Percentiles rank a stretch among this genome's conserved stretches.
phyloP scores from a whole-genome alignment of 2,888 invertebrate species.

The Troides oblongomaculatus region DNA sequence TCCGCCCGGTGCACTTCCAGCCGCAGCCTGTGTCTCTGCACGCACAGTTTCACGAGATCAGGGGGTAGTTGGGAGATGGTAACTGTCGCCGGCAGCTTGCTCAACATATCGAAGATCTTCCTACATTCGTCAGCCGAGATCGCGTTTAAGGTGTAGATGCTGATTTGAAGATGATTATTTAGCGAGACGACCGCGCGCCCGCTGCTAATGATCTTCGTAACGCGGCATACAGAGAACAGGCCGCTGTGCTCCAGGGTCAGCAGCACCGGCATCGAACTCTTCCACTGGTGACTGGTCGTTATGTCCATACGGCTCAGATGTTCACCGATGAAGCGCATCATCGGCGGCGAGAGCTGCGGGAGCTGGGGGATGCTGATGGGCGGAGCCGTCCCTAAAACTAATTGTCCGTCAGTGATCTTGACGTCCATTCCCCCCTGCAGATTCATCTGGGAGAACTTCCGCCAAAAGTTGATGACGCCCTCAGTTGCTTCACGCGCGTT shows the following conservation, averaged over 20 bases:
- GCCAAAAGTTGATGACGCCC: conserved; percentile 36
- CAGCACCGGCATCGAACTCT: conserved; percentile 33
- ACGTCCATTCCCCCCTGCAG: conserved; percentile 30
- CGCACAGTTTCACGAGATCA: conserved; percentile 28
- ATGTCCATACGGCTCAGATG: conserved; percentile 37
- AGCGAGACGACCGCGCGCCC: conserved; percentile 37
- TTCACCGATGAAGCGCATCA: conserved; percentile 38
- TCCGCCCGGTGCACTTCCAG: conserved; percentile 36
- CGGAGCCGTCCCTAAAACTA: conserved; percentile 38
- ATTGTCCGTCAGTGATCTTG: conserved; percentile 32
- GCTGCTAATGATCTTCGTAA: conserved; percentile 33
- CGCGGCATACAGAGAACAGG: conserved; percentile 35
- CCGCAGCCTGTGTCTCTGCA: conserved; percentile 33
- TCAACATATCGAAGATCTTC: conserved; percentile 31
- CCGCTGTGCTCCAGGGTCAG: conserved; percentile 37
- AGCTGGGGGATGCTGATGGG: conserved; percentile 37
- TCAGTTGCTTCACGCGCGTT: conserved; percentile 35
- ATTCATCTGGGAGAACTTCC: conserved; percentile 29
- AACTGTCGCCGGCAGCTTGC: conserved; percentile 21
- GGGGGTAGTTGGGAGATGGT: conserved; percentile 26
- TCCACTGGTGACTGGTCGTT: conserved; percentile 34
- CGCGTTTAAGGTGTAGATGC: conserved; percentile 38
- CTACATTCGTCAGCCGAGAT: conserved; percentile 32
- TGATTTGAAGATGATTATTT: conserved; percentile 39
- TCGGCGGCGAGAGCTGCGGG: conserved; percentile 32